phyloP scores from a whole-genome alignment of 2,888 invertebrate species.

The Plusia festucae region DNA sequence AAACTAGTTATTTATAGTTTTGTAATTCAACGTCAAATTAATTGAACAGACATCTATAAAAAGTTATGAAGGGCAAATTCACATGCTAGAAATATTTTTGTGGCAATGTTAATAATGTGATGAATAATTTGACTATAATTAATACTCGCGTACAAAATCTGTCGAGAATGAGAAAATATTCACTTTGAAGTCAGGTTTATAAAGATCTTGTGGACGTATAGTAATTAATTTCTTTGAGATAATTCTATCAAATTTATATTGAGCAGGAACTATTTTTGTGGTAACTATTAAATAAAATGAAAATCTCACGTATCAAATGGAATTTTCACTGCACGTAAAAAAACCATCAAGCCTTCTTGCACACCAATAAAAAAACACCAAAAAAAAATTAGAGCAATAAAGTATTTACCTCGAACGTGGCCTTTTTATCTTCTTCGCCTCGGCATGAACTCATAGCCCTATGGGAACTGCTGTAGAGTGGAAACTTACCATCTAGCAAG shows the following conservation, averaged over 20 bases:
- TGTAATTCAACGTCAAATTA: background rate
- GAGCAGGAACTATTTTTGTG: background rate
- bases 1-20: background rate
- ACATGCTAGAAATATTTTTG: background rate
- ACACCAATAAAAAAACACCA: no score
- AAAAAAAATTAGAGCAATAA: no score
- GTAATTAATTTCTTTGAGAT: constrained; percentile 1
- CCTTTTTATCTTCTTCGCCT: no score
- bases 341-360: no score
- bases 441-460: no score
- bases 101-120: constrained; percentile 1
- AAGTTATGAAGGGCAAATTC: background rate
- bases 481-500: no score
- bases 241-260: background rate
- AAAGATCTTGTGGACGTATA: constrained; percentile 2
- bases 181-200: background rate
- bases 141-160: background rate
- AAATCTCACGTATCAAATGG: no score
- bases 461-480: no score
- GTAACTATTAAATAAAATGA: background rate
- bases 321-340: no score
- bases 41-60: background rate
- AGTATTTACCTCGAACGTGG: no score
- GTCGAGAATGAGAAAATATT: background rate
- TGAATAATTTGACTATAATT: constrained; percentile 4